These are phyloP conservation scores for Coreoperca whiteheadi DNA, from an alignment of 2,113 vertebrate genomes.

Conservation along the genomic window DNA sequence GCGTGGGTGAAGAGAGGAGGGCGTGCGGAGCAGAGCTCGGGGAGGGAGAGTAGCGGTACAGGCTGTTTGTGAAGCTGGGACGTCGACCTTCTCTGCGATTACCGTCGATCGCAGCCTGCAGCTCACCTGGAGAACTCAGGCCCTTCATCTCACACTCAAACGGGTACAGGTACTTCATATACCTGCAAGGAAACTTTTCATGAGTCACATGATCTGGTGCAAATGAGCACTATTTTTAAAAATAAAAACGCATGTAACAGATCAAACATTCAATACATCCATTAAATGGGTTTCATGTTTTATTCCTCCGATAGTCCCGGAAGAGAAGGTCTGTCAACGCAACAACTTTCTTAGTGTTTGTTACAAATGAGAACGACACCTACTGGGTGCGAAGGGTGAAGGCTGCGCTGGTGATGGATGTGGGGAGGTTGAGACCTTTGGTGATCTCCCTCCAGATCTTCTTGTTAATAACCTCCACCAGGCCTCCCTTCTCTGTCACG, in stretches of 20 bases:
- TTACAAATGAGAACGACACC: slow-evolving; percentile 30
- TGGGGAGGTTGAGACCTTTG: slow-evolving; percentile 96
- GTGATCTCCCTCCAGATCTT: slow-evolving; percentile 99
- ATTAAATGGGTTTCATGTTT: background rate
- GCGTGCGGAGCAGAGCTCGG: slow-evolving; percentile 75
- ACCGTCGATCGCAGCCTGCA: slow-evolving; percentile 96
- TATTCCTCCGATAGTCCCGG: background rate
- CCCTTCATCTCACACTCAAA: slow-evolving; percentile 98
- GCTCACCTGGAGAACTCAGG: slow-evolving; percentile 94
- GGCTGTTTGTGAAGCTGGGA: slow-evolving; percentile 93
- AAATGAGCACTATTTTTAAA: background rate
- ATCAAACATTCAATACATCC: too few relatives aligned
- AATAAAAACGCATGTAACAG: background rate
- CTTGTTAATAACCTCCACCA: slow-evolving; percentile 99
- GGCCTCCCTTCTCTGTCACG: slow-evolving; percentile 96
- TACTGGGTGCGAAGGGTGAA: slow-evolving; percentile 98
- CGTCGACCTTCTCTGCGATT: slow-evolving; percentile 95
- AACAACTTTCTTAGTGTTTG: background rate
- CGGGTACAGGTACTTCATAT: slow-evolving; percentile 98
- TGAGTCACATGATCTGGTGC: background rate
- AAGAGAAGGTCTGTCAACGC: background rate
- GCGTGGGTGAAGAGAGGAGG: slow-evolving; percentile 84
- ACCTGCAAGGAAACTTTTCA: slow-evolving; percentile 59
- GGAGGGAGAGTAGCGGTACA: slow-evolving; percentile 90
- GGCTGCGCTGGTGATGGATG: slow-evolving; percentile 97